Evolutionary conservation across 2,113 vertebrate species (phyloP).

Genomic region (Nanger granti): DNA sequence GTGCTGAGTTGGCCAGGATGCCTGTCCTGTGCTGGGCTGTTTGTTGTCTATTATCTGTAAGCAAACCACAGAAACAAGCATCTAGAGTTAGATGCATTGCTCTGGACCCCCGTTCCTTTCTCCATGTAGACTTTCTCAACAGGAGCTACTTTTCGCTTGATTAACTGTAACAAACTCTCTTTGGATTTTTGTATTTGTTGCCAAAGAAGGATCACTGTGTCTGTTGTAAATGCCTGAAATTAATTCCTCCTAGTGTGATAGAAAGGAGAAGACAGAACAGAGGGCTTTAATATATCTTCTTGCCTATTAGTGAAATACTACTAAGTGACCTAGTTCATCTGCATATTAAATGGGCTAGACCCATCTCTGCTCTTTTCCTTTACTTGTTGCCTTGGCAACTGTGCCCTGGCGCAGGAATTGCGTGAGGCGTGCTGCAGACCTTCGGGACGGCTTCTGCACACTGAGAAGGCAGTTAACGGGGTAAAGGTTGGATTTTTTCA

Average conservation of each 20-base stretch:
- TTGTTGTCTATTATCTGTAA: background rate
- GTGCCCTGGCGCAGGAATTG: constrained; percentile 57
- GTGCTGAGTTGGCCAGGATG: background rate
- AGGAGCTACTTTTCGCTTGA: constrained; percentile 41
- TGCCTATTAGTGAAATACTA: constrained; percentile 66
- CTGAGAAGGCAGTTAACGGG: constrained; percentile 40
- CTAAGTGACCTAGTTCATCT: constrained; percentile 74
- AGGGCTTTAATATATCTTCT: constrained; percentile 44
- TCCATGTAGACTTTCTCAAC: background rate
- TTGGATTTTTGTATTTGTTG: constrained; percentile 16
- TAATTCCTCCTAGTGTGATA: background rate
- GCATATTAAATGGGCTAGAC: constrained; percentile 68
- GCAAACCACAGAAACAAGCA: background rate
- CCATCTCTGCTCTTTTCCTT: constrained; percentile 29
- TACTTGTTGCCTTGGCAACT: constrained; percentile 73
- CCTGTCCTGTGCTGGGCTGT: background rate
- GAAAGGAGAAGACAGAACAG: constrained; percentile 21
- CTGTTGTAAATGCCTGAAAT: constrained; percentile 20
- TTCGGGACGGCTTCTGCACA: constrained; percentile 60
- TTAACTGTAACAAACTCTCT: constrained; percentile 24
- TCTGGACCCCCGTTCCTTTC: background rate
- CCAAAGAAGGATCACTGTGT: constrained; percentile 1
- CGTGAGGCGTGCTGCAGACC: constrained; percentile 45
- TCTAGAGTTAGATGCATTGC: background rate
- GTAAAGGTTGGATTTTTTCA: constrained; percentile 45